Evolutionary conservation across 2,797 vertebrate genomes (phyloP), one percentile per base, ranked within the genome.

Genomic region (Pseudopleuronectes americanus): DNA sequence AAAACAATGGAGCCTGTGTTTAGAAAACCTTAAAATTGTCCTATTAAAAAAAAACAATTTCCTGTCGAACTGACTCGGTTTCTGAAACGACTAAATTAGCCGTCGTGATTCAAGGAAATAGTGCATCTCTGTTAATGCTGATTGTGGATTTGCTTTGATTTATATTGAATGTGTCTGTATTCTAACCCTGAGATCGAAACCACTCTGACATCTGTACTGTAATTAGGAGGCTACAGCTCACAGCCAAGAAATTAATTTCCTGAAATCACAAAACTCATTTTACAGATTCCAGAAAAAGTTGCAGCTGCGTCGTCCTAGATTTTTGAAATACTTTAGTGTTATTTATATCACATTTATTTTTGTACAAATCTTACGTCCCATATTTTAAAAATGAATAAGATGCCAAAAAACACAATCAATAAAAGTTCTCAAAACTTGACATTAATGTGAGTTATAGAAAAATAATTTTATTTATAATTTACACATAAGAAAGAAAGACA

Each of bases 101-200:
- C 7, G 28, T 31, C 7, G 28, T 31, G 28, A 31, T 8, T 31
- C 36, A 38, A 38, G 36, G 36, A 12, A 38, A 38, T 38, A 3
- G 1, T 13, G 12, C 24, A 52, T 17, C 67, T 17, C n/a, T 16
- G 49, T 53, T 63, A 36, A 24, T 64, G 67, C 69, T 69, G 60
- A 64, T 28, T 45, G 56, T 66, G 47, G 71, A 74, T 75, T 62
- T 76, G 77, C 64, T 59, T 53, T n/a, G n/a, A n/a, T n/a, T n/a
- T n/a, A n/a, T 19, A 57, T 4, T 21, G 26, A 24, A 12, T 28
- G 21, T 3, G 7, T 31, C 7, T 8, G 10, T 19, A 45, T 57
- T 45, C 21, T 38, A 22, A 31, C 57, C 41, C 41, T 6, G 41
- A 43, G 14, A 17, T 14, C 51, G 16, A 26, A 38, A 6, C 3